Base-by-base conservation (phyloP, 2,888 invertebrate species). In the Brachypalpus laphriformis region DNA sequence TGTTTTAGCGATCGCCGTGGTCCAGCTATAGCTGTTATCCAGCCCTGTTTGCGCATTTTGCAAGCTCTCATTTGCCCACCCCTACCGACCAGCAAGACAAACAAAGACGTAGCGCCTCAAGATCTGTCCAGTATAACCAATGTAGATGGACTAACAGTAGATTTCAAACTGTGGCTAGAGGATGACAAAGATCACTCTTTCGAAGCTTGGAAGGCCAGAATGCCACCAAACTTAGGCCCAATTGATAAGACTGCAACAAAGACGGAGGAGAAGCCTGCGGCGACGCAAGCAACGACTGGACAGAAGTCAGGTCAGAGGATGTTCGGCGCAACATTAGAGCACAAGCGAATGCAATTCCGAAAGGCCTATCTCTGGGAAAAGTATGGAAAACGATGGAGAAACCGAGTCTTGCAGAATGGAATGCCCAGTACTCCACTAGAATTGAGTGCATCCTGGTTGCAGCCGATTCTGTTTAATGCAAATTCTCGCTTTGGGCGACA, bases 41-140 rank as follows among this genome's bases (percentile, higher is more conserved):
- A 99, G 87, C 99, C 99, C 0, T 98, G 98, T 91, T 93, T 99
- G 85, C 96, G 98, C 88, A 98, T 99, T 88, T 94, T 99, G 91
- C 96, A 97, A 89, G 94, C 95, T 81, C 92, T 97, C 11, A 96
- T 98, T 91, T 94, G 95, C 88, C 95, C 95, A 0, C 93, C 93
- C 8, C 92, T 93, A 74, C 93, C 93, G 0, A 90, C 92, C 4
- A 93, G 93, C 6, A 94, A 94, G 89, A 92, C 93, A 59, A 93
- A 94, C 87, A 94, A 94, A 89, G 93, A 93, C 87, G 92, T 93
- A 86, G 91, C 92, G 11, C 91, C 93, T 0, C 93, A 93, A 11
- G 93, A 93, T 18, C 87, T 94, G 18, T 93, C 94, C 0, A 93
- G 93, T 4, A 91, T 94, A 11, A 92, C 93, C 51, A 92, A 93